Conservation (phyloP, 2,888 invertebrate species). For the Lithophane socia region DNA sequence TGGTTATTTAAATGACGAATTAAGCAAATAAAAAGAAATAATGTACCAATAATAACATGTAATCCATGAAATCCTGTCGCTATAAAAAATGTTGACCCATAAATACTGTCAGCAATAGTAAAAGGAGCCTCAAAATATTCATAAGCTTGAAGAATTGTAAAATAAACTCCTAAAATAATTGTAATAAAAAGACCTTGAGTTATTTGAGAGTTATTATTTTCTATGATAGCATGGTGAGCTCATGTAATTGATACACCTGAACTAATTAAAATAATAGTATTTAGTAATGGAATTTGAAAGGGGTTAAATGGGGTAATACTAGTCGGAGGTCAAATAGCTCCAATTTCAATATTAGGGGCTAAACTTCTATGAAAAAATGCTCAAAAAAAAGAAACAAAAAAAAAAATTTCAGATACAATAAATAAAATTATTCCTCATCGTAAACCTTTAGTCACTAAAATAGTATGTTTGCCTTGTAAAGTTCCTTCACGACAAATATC, state of each 20-base stretch:
- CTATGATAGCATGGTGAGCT: no score
- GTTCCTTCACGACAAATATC: constrained; percentile 93
- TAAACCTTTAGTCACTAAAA: constrained; percentile 90
- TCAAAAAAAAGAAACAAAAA: constrained; percentile 91
- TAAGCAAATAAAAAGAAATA: constrained; percentile 77
- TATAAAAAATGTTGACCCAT: constrained; percentile 74
- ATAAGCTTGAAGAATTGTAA: not conserved
- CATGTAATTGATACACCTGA: no score
- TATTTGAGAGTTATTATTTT: no score
- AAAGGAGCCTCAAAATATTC: not conserved
- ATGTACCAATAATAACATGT: constrained; percentile 92
- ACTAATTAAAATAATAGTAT: no score
- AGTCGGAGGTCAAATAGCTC: no score
- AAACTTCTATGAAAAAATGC: constrained; percentile 89
- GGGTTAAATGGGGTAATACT: no score
- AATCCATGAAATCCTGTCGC: constrained; percentile 93
- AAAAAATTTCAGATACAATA: constrained; percentile 93
- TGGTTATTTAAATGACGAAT: constrained; percentile 79
- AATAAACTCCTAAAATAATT: no score
- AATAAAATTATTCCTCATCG: constrained; percentile 94
- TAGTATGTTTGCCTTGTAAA: constrained; percentile 92
- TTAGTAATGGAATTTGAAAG: no score
- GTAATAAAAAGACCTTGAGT: no score
- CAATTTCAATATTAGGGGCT: constrained; percentile 81
- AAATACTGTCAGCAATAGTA: not conserved